A percentile compares a stretch with the other conserved stretches of the same genome.
These are phyloP conservation scores for Lasioglossum oenotherae DNA, from an alignment of 2,888 invertebrate species.

Conservation along the genomic window DNA sequence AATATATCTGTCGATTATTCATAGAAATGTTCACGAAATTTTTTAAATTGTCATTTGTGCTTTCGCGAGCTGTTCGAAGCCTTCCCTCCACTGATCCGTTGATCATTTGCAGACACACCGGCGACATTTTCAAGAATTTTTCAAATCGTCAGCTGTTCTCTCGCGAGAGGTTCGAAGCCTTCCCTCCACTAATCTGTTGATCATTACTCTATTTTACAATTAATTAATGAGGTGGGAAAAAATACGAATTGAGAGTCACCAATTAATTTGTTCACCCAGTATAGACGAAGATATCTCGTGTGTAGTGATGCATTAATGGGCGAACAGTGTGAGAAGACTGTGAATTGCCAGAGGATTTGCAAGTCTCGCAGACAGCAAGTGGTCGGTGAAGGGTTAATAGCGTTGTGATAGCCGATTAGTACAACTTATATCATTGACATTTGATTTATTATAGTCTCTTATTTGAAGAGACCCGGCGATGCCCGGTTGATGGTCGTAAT, in stretches of 20 bases:
- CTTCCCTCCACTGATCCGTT: no score
- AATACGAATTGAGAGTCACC: neutral
- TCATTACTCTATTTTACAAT: neutral
- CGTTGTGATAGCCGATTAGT: neutral
- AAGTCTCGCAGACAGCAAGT: neutral
- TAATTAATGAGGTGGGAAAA: neutral
- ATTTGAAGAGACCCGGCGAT: neutral
- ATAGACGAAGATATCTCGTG: neutral
- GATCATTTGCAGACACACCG: no score
- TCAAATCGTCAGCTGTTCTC: no score
- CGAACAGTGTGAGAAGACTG: neutral
- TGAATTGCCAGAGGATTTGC: neutral
- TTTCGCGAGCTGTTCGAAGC: no score
- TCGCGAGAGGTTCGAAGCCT: no score
- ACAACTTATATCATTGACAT: neutral
- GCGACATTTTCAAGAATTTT: no score
- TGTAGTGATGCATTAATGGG: neutral
- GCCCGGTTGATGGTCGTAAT: neutral
- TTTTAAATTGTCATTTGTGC: no score
- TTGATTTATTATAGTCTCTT: neutral
- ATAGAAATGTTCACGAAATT: no score
- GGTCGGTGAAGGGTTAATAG: neutral
- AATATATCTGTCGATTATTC: no score
- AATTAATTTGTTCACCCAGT: neutral
- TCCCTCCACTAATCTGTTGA: no score